Percentiles rank a stretch among this genome's conserved stretches.
These are phyloP conservation scores for Hypanus sabinus DNA, from an alignment of 2,113 vertebrate genomes.

Conservation along the genomic window DNA sequence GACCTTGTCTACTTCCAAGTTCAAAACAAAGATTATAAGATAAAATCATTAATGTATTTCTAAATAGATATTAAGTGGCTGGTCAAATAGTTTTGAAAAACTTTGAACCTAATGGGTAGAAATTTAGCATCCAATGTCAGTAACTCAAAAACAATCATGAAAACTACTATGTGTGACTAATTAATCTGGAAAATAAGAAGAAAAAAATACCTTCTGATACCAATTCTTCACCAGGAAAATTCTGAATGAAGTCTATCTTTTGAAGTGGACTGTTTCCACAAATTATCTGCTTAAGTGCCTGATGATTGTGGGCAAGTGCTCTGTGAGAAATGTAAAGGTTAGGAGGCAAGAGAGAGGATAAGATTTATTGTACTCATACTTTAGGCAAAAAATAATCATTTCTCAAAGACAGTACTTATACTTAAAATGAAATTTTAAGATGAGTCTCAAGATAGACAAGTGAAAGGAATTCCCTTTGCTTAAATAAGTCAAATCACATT, in stretches of 20 bases:
- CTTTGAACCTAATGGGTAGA: neutral
- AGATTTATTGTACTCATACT: too few species aligned
- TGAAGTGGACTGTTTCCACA: conserved; percentile 69
- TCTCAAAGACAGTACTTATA: too few species aligned
- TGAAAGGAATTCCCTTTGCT: neutral
- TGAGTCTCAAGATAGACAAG: neutral
- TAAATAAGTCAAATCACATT: neutral
- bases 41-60: neutral
- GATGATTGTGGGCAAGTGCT: conserved; percentile 58
- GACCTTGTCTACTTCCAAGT: neutral
- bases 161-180: neutral
- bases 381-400: neutral
- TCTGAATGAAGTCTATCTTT: conserved; percentile 70
- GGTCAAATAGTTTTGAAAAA: neutral
- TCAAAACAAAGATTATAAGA: neutral
- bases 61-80: neutral
- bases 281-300: conserved; percentile 55
- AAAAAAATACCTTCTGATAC: conserved; percentile 67
- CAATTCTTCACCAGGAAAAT: conserved; percentile 73
- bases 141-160: neutral
- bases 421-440: neutral
- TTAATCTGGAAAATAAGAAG: neutral
- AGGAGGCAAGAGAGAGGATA: too few species aligned
- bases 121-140: neutral
- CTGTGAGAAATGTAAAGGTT: conserved; percentile 43